Conservation (phyloP, 2,888 invertebrate species). For the Cantharis lateralis region DNA sequence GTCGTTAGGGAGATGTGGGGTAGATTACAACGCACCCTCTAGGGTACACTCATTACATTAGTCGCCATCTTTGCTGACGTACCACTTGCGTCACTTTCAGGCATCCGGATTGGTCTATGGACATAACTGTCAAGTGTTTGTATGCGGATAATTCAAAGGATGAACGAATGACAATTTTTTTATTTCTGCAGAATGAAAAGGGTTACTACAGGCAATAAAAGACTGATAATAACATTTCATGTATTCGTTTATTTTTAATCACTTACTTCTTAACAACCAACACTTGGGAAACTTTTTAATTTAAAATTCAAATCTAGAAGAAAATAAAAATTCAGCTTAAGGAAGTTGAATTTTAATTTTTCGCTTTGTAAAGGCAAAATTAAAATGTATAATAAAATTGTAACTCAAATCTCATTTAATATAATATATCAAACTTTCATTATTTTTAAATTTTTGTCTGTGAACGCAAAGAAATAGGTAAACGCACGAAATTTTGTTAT, state of each 20-base stretch:
- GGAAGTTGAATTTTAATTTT: neutral
- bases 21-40: conserved; percentile 35
- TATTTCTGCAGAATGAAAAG: neutral
- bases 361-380: neutral
- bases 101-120: conserved; percentile 34
- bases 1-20: conserved; percentile 35
- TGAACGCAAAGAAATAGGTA: neutral
- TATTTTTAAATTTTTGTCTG: neutral
- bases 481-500: neutral
- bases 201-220: neutral
- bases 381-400: neutral
- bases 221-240: neutral
- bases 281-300: neutral
- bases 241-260: neutral
- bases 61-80: conserved; percentile 46
- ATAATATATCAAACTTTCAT: too few species aligned
- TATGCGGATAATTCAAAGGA: conserved; percentile 30
- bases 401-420: neutral
- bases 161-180: conserved; percentile 28
- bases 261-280: neutral
- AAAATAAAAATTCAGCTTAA: neutral
- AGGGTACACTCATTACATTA: conserved; percentile 43
- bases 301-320: neutral
- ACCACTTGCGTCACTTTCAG: conserved; percentile 34
- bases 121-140: conserved; percentile 32